Evolutionary conservation across 2,113 vertebrate genomes (phyloP).

Genomic region (Trogon surrucura): DNA sequence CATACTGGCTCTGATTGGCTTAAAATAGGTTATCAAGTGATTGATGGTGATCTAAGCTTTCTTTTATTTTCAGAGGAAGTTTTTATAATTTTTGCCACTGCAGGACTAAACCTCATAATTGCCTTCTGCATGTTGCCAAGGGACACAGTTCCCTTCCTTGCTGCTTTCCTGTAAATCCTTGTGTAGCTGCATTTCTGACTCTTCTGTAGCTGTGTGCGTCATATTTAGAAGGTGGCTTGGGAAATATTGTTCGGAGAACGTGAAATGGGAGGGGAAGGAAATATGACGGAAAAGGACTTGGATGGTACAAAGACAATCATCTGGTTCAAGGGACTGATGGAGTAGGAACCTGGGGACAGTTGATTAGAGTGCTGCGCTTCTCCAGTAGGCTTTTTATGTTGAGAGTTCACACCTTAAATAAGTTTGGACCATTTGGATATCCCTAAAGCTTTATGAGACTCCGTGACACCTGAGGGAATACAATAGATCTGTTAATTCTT

Average conservation of each 20-base stretch:
- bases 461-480: background rate
- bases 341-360: background rate
- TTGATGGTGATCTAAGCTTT: conserved; percentile 53
- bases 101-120: background rate
- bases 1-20: conserved; percentile 3
- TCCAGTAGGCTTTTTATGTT: background rate
- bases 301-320: background rate
- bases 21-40: conserved; percentile 65
- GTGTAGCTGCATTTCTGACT: background rate
- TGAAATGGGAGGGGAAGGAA: background rate
- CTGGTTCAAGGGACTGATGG: background rate
- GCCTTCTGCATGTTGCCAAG: background rate
- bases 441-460: background rate
- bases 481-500: background rate
- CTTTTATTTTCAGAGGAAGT: conserved; percentile 44
- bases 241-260: background rate
- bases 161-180: background rate
- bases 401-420: background rate
- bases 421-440: background rate
- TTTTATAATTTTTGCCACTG: background rate
- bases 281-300: background rate
- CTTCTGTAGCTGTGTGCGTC: background rate
- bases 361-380: background rate
- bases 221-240: background rate
- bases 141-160: background rate